Evolutionary conservation across 2,113 vertebrate species (phyloP).

Genomic region (Dunckerocampus dactyliophorus): DNA sequence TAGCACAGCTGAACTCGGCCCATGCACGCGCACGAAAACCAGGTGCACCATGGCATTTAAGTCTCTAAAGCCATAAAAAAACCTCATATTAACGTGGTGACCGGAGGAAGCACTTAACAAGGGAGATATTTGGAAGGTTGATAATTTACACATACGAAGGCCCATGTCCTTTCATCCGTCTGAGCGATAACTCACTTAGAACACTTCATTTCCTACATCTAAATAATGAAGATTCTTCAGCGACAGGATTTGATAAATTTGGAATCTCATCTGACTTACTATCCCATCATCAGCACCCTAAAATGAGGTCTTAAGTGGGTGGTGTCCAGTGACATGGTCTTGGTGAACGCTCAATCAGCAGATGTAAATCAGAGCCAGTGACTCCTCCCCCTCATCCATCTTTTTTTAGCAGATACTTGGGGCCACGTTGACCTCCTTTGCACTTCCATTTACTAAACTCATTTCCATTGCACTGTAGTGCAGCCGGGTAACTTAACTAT

Average conservation of each 20-base stretch:
- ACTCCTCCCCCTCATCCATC: slow-evolving; percentile 63
- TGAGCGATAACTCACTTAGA: neutral
- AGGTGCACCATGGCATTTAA: slow-evolving; percentile 22
- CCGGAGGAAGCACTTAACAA: slow-evolving; percentile 33
- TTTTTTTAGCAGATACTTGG: slow-evolving; percentile 39
- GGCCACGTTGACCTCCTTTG: slow-evolving; percentile 40
- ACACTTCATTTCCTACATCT: neutral
- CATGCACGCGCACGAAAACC: slow-evolving; percentile 13
- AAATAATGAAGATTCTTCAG: neutral
- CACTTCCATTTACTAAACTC: slow-evolving; percentile 35
- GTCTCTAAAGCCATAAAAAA: slow-evolving; percentile 36
- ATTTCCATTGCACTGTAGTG: too few species aligned
- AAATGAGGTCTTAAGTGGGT: neutral
- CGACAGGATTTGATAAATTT: neutral
- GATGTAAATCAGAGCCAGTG: slow-evolving; percentile 59
- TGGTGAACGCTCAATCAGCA: slow-evolving; percentile 59
- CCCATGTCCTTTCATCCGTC: slow-evolving; percentile 3
- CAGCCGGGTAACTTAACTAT: too few species aligned
- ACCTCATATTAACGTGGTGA: slow-evolving; percentile 18
- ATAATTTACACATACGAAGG: slow-evolving; percentile 14
- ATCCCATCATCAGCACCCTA: slow-evolving; percentile 39
- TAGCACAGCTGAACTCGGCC: slow-evolving; percentile 59
- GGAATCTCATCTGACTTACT: slow-evolving; percentile 27
- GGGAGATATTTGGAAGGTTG: slow-evolving; percentile 18
- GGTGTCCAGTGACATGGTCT: slow-evolving; percentile 25